phyloP scores from a whole-genome alignment of 2,797 vertebrate genomes.

The Cyprinella venusta region DNA sequence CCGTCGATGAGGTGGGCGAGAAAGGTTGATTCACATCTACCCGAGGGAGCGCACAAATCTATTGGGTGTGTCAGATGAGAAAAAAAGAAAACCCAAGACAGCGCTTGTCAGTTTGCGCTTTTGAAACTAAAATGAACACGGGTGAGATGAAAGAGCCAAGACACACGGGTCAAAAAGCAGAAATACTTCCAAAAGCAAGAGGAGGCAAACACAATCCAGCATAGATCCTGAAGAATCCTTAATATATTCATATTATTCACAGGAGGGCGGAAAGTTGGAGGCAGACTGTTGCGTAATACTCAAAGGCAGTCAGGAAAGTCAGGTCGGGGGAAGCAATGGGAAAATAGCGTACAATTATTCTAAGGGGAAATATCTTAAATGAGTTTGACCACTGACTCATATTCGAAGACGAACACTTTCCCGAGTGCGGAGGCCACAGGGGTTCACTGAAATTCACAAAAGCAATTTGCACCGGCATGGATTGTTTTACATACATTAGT shows the following conservation, averaged over 20 bases:
- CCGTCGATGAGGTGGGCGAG: slow-evolving; percentile 6
- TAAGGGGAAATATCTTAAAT: slow-evolving; percentile 17
- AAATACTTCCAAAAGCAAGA: slow-evolving; percentile 26
- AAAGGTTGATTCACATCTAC: slow-evolving; percentile 39
- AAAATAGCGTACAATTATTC: slow-evolving; percentile 16
- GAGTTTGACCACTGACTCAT: slow-evolving; percentile 23
- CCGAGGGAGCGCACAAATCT: slow-evolving; percentile 39
- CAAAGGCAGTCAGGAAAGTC: slow-evolving; percentile 10
- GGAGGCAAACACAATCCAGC: slow-evolving; percentile 9
- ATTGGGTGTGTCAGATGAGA: slow-evolving; percentile 38
- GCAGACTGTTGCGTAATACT: slow-evolving; percentile 25
- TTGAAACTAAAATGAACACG: slow-evolving; percentile 17
- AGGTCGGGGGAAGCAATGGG: neutral
- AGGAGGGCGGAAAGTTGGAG: slow-evolving; percentile 13
- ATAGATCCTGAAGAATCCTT: slow-evolving; percentile 16
- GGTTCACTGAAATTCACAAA: slow-evolving; percentile 16
- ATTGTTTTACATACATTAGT: slow-evolving; percentile 55
- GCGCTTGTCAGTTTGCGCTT: slow-evolving; percentile 44
- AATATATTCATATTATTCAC: slow-evolving; percentile 48
- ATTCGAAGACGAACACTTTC: neutral
- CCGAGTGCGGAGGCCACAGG: neutral
- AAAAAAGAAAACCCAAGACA: slow-evolving; percentile 45
- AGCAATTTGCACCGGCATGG: slow-evolving; percentile 20
- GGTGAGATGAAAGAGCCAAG: slow-evolving; percentile 22
- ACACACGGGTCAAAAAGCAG: slow-evolving; percentile 27